Base-by-base conservation (phyloP, 2,797 vertebrate species). In the Trichosurus vulpecula region DNA sequence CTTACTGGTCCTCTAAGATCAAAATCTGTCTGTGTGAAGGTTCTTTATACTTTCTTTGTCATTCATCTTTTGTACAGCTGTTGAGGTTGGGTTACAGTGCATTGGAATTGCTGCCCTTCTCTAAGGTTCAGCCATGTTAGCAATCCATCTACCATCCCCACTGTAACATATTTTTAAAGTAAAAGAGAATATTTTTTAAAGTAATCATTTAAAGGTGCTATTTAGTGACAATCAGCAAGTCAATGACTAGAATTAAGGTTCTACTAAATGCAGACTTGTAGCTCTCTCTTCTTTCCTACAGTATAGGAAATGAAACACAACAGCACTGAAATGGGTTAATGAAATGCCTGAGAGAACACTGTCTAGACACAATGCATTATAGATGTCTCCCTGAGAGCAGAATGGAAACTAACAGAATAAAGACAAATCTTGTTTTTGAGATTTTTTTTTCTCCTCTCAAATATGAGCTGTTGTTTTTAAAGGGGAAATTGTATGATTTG, bases 171-270 rank as follows among this genome's bases (percentile, higher is more conserved):
- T 95, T 89, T 58, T 95, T 93, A 96, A 97, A 96, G 55, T 95
- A 96, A 92, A 94, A 61, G 31, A 94, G 53, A 92, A 97, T 95
- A 95, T 93, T 93, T 95, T 57, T 41, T 95, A 58, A 95, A 91
- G 52, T 74, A 54, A 92, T 93, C 95, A 95, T 93, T 96, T 95
- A 93, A 56, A 94, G 74, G 90, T 58, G 90, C 52, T 53, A 5
- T 25, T 90, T 31, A 94, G 52, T 58, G 6, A 47, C 10, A 55
- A 25, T 14, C 66, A 41, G 66, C 6, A 74, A 74, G 16, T 74
- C 16, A 74, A 41, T 74, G 66, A 74, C n/a, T 66, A 66, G 61
- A 66, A 66, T 66, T 74, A 74, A 41, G n/a, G 2, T 74, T 74
- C 35, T 41, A 19, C 35, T 74, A 74, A 74, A 74, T n/a, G 1